Conservation (phyloP, 2,888 invertebrate species). For the Byasa hedistus region DNA sequence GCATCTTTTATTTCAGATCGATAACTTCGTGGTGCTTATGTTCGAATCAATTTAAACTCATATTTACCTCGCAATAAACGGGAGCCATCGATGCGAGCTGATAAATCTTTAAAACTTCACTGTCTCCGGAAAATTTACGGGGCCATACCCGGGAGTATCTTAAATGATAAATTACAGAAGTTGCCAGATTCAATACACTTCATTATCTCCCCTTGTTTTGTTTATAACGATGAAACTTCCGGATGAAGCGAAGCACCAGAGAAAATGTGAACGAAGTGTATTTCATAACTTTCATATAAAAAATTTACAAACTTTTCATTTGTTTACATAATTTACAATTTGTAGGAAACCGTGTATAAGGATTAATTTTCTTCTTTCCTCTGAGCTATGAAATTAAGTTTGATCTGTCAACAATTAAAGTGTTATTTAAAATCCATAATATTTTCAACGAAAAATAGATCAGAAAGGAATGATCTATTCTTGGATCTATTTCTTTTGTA, state of each 20-base stretch:
- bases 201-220: constrained; percentile 33
- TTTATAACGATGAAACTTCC: constrained; percentile 29
- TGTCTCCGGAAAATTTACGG: constrained; percentile 53
- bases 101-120: constrained; percentile 52
- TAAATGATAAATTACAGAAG: constrained; percentile 71
- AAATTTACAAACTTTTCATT: too few species aligned
- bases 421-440: too few species aligned
- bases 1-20: too few species aligned
- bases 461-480: too few species aligned
- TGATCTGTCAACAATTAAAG: too few species aligned
- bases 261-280: constrained; percentile 17
- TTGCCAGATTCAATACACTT: constrained; percentile 61
- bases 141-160: constrained; percentile 49
- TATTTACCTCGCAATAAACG: constrained; percentile 25
- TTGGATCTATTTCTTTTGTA: too few species aligned
- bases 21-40: neutral
- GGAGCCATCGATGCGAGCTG: constrained; percentile 27
- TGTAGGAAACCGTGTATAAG: too few species aligned
- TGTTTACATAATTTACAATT: too few species aligned
- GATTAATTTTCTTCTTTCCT: too few species aligned
- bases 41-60: constrained; percentile 22
- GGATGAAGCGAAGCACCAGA: constrained; percentile 23
- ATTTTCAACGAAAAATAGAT: too few species aligned
- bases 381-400: too few species aligned
- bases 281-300: constrained; percentile 1